A percentile compares a stretch with the other conserved stretches of the same genome.
phyloP scores from a whole-genome alignment of 2,797 vertebrate species.

The Eospalax fontanierii region DNA sequence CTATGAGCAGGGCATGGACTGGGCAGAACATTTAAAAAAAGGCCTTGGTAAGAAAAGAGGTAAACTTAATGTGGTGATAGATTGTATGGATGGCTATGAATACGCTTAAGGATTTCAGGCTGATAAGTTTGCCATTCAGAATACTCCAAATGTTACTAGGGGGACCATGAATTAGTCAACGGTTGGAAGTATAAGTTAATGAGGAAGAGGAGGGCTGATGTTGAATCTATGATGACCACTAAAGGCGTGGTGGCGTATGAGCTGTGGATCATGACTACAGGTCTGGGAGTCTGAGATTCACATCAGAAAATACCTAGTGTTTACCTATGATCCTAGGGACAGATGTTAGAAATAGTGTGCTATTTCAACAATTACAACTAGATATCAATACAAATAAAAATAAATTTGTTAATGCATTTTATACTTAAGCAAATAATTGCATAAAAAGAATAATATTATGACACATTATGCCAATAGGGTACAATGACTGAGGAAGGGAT shows the following conservation, averaged over 20 bases:
- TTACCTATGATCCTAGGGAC: not conserved
- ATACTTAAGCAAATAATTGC: too few relatives aligned
- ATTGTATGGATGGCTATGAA: too few relatives aligned
- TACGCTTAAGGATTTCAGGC: too few relatives aligned
- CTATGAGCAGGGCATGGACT: not conserved
- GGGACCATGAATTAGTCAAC: not conserved
- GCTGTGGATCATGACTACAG: not conserved
- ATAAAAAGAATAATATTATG: not conserved
- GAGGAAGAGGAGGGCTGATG: not conserved
- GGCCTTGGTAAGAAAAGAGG: not conserved
- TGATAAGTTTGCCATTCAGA: not conserved
- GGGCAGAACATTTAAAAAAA: not conserved
- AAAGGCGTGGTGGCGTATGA: not conserved
- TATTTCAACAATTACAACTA: too few relatives aligned
- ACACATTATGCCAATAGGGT: too few relatives aligned
- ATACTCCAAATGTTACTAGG: not conserved
- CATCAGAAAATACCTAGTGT: too few relatives aligned
- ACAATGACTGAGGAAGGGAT: not conserved
- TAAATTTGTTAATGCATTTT: not conserved
- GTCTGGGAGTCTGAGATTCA: constrained; percentile 47
- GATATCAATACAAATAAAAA: not conserved
- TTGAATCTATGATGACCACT: not conserved
- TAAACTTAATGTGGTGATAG: not conserved
- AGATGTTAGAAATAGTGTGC: not conserved
- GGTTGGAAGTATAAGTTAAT: not conserved